phyloP scores from a whole-genome alignment of 2,113 vertebrate species.

The Anhinga anhinga region DNA sequence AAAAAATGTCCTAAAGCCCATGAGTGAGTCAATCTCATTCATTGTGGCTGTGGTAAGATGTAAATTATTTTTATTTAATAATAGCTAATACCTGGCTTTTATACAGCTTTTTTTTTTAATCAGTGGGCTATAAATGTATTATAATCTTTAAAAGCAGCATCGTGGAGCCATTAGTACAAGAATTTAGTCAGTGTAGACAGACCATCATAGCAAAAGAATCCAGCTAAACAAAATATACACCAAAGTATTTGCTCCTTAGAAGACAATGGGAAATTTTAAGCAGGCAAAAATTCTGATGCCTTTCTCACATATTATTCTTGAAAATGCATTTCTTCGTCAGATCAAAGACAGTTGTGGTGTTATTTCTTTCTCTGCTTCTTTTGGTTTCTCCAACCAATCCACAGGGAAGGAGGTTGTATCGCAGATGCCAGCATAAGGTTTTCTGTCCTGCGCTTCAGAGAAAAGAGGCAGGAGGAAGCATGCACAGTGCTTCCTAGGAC shows the following conservation, averaged over 20 bases:
- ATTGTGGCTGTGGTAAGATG: constrained; percentile 5
- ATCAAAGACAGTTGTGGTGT: neutral
- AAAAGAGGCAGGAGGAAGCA: neutral
- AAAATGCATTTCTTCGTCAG: neutral
- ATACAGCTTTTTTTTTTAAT: neutral
- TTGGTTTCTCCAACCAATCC: neutral
- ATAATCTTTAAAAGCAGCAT: constrained; percentile 38
- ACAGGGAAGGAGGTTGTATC: neutral
- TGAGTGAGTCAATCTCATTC: constrained; percentile 39
- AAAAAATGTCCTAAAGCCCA: constrained; percentile 21
- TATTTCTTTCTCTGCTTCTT: neutral
- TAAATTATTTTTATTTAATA: constrained; percentile 64
- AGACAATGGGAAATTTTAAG: constrained; percentile 48
- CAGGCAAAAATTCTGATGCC: neutral
- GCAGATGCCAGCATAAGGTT: neutral
- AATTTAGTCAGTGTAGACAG: constrained; percentile 47
- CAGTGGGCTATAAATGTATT: constrained; percentile 14
- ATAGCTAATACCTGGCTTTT: constrained; percentile 48
- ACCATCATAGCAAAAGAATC: constrained; percentile 61
- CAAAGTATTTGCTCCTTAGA: constrained; percentile 36
- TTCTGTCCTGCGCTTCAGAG: neutral
- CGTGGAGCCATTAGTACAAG: constrained; percentile 6
- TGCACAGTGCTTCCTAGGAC: neutral
- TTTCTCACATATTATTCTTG: neutral
- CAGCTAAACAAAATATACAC: constrained; percentile 40